Conservation (phyloP, 2,888 invertebrate genomes). For the Encarsia formosa region DNA sequence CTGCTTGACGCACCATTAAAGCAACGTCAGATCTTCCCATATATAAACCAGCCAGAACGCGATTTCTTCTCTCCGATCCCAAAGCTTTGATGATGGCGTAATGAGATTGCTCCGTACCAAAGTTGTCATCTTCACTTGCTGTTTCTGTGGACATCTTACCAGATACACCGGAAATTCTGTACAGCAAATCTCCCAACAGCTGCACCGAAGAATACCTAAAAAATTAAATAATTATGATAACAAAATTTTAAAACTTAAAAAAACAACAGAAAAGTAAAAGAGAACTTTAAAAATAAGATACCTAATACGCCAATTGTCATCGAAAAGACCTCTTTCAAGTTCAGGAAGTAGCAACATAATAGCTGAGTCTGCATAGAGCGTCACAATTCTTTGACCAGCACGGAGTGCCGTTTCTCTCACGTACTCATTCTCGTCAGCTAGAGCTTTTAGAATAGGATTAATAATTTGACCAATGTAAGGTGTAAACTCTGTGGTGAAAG, state of each 20-base stretch:
- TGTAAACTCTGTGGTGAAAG: slow-evolving; percentile 92
- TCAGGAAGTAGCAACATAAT: slow-evolving; percentile 90
- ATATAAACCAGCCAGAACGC: slow-evolving; percentile 90
- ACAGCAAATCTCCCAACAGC: slow-evolving; percentile 89
- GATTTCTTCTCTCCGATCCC: slow-evolving; percentile 84
- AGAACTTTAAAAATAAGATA: background rate
- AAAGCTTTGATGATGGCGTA: slow-evolving; percentile 83
- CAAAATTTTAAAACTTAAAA: no score
- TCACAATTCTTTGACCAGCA: slow-evolving; percentile 95
- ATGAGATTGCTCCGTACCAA: slow-evolving; percentile 95
- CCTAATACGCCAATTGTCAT: slow-evolving; percentile 98
- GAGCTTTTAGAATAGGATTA: slow-evolving; percentile 92
- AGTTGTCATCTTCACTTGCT: slow-evolving; percentile 97
- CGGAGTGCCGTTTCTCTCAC: slow-evolving; percentile 95
- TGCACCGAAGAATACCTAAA: slow-evolving; percentile 78
- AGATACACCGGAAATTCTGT: slow-evolving; percentile 94
- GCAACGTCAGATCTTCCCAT: slow-evolving; percentile 98
- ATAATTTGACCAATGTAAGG: slow-evolving; percentile 96
- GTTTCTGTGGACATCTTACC: slow-evolving; percentile 99
- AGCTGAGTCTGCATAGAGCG: slow-evolving; percentile 92
- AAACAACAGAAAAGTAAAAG: no score
- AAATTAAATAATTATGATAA: background rate
- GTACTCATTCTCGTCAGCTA: slow-evolving; percentile 98
- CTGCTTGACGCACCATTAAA: slow-evolving; percentile 93
- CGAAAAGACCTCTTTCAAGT: slow-evolving; percentile 88